phyloP scores from a whole-genome alignment of 2,888 invertebrate genomes.

The Plagodis pulveraria region DNA sequence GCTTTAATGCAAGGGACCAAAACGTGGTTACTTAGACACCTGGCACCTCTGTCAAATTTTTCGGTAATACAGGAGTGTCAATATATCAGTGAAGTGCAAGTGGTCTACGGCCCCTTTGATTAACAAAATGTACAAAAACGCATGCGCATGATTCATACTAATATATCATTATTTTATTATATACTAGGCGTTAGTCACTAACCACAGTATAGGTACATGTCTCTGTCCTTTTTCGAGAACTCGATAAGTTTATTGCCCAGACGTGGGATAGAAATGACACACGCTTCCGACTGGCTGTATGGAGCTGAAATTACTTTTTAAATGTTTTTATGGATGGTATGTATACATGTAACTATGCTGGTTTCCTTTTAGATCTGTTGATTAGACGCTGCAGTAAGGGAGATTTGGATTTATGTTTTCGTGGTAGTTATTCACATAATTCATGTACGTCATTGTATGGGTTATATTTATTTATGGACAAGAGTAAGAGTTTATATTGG shows the following conservation, averaged over 20 bases:
- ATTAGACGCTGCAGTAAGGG: constrained; percentile 9
- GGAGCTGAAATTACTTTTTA: constrained; percentile 1
- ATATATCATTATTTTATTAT: constrained; percentile 53
- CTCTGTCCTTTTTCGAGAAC: constrained; percentile 71
- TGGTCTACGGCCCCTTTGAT: too few species aligned
- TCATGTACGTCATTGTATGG: neutral
- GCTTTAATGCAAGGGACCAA: too few species aligned
- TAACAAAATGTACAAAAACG: constrained; percentile 13
- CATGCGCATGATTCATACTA: constrained; percentile 55
- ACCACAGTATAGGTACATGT: constrained; percentile 62
- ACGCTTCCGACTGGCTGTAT: constrained; percentile 45
- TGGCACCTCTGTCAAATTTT: too few species aligned
- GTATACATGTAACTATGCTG: neutral
- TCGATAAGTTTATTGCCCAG: constrained; percentile 63
- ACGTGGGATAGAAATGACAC: constrained; percentile 62
- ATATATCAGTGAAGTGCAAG: too few species aligned
- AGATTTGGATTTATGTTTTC: constrained; percentile 15
- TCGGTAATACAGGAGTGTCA: too few species aligned
- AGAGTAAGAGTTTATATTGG: too few species aligned
- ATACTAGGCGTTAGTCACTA: constrained; percentile 60
- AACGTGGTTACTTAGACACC: too few species aligned
- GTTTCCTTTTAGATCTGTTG: constrained; percentile 30
- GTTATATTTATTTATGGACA: too few species aligned
- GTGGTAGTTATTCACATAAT: neutral
- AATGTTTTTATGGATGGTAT: constrained; percentile 6